Evolutionary conservation across 2,888 invertebrate genomes (phyloP), one percentile per base, ranked within the genome.

Genomic region (Eristalinus aeneus): DNA sequence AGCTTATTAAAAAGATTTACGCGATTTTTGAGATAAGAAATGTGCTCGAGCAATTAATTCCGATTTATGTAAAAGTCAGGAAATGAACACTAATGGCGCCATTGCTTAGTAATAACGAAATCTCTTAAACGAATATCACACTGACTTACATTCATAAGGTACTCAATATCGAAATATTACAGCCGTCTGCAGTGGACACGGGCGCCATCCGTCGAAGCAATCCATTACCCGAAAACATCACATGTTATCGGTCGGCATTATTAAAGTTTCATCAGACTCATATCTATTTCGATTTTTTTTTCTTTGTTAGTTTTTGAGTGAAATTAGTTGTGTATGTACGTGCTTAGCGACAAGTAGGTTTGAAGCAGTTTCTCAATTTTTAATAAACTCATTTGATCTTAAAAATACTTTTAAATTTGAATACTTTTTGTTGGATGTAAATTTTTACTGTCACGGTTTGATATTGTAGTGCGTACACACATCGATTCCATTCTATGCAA

Each of bases 171-270:
- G 54, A 54, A 56, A 73, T 12, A 22, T 3, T 20, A 58, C 34
- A 56, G 34, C 20, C 54, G 23, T 23, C 23, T 56, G 58, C 10
- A 36, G 23, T 64, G 27, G 54, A 56, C 36, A 64, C 9, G 68
- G 76, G 76, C 76, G 68, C 68, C 76, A 61, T 11, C 68, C 60
- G 68, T 11, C 16, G 34, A 23, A 76, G 60, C 60, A 53, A 76
- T 76, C 76, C 68, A 61, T 68, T 68, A 68, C 60, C 60, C 67
- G 61, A 61, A 61, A 68, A 16, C 23, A 58, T 69, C 54, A 8
- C 58, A 58, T 58, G 34, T 76, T 76, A 76, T 76, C 68, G 2
- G 61, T 46, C 68, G 76, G 76, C 53, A 9, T 76, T 27, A 54
- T 61, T 61, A 68, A 68, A 61, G 76, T 53, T 68, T 76, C 20